Evolutionary conservation across 2,113 vertebrate species (phyloP), one percentile per base, ranked within the genome.

Genomic region (Tupaia tana): DNA sequence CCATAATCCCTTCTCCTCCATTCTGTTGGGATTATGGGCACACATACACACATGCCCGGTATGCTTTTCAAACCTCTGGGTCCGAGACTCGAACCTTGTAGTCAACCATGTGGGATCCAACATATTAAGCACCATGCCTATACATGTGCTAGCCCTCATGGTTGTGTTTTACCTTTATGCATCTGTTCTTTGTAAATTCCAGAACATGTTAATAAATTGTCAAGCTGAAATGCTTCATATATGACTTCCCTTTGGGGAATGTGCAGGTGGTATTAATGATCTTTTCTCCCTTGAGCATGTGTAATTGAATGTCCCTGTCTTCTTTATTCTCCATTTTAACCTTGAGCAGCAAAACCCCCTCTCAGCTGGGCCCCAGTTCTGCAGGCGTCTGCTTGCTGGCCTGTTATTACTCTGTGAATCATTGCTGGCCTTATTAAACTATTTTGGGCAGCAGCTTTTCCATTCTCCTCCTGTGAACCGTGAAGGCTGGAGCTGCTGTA

Each of bases 361-460:
- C 15, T 77, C 86, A 73, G 80, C 90, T 69, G 91, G 89, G 94
- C 73, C 91, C 56, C 31, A 7, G 61, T 84, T 93, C 78, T 86
- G 86, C 91, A 83, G 85, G 89, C 71, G 0, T 90, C 91, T 91
- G 96, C 31, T 71, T 64, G 93, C 94, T 15, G 91, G 93, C 86
- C 93, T 91, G 94, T 94, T 89, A 93, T 95, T 95, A 93, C 77
- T 86, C 83, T 83, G 82, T 96, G 97, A 97, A 84, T 97, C 97
- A 97, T 58, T 93, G 94, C 94, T 96, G 94, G 91, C 95, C 94
- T 97, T 96, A 94, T 95, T 91, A 97, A 97, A 97, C 97, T 97
- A 96, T 97, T 97, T 87, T 93, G 86, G 96, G 96, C 86, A 80
- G 91, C 86, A 95, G 94, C 66, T 58, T 96, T 94, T 96, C 94